Conservation (phyloP, 1,140 invertebrate genomes). For the Eumeta japonica region DNA sequence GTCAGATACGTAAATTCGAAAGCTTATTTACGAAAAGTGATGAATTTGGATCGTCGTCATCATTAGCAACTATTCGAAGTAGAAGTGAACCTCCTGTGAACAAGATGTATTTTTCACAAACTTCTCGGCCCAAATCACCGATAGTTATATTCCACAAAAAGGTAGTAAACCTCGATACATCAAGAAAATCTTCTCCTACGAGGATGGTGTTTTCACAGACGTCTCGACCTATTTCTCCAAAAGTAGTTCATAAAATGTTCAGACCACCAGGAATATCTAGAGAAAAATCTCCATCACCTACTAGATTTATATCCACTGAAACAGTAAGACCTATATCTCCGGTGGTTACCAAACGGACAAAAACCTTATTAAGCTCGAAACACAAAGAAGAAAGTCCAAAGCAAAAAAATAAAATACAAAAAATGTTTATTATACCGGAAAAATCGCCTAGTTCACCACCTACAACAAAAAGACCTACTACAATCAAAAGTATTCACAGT, state of each 20-base stretch:
- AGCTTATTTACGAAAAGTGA: slow-evolving; percentile 30
- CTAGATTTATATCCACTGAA: slow-evolving; percentile 33
- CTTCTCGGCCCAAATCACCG: slow-evolving; percentile 44
- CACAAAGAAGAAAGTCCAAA: slow-evolving; percentile 9
- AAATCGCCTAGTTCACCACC: slow-evolving; percentile 40
- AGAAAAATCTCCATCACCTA: slow-evolving; percentile 26
- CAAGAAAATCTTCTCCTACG: slow-evolving; percentile 26
- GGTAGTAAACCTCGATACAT: slow-evolving; percentile 14
- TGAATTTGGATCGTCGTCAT: slow-evolving; percentile 40
- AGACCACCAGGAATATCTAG: slow-evolving; percentile 13
- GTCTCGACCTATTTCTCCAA: slow-evolving; percentile 34
- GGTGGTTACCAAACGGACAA: slow-evolving; percentile 15
- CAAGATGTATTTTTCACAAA: slow-evolving; percentile 54
- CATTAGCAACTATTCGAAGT: slow-evolving; percentile 47
- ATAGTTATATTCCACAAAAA: slow-evolving; percentile 29
- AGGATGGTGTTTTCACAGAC: slow-evolving; percentile 45
- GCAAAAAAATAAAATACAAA: slow-evolving; percentile 18
- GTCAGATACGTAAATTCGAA: slow-evolving; percentile 39
- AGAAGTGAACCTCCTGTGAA: slow-evolving; percentile 55
- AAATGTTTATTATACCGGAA: slow-evolving; percentile 38
- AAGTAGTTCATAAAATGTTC: slow-evolving; percentile 18
- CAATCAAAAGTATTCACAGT: slow-evolving; percentile 14
- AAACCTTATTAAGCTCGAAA: slow-evolving; percentile 5
- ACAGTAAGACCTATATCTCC: slow-evolving; percentile 29
- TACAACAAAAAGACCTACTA: slow-evolving; percentile 26